Evolutionary conservation across 2,797 vertebrate genomes (phyloP).

Genomic region (Perodicticus potto): DNA sequence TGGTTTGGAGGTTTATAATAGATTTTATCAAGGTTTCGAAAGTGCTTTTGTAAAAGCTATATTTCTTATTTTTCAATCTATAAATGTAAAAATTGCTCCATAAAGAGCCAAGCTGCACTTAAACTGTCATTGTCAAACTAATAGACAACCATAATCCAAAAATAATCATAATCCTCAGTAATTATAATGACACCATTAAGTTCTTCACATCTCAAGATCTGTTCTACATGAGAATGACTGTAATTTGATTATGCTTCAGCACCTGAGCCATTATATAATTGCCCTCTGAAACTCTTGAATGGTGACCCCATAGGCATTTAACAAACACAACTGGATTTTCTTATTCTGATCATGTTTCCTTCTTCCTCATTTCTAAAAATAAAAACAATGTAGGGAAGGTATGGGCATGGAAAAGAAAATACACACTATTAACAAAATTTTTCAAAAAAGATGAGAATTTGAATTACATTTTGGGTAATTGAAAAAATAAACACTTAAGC

Average conservation of each 20-base stretch:
- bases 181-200: constrained; percentile 56
- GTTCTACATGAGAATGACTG: constrained; percentile 38
- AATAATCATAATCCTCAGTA: constrained; percentile 66
- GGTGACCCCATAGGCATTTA: neutral
- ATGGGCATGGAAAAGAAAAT: neutral
- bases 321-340: constrained; percentile 40
- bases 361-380: neutral
- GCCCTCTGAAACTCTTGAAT: neutral
- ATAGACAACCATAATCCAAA: constrained; percentile 52
- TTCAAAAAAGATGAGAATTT: constrained; percentile 51
- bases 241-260: constrained; percentile 32
- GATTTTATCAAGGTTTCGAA: constrained; percentile 38
- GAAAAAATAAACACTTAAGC: neutral
- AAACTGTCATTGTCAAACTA: constrained; percentile 63
- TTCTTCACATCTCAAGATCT: constrained; percentile 29
- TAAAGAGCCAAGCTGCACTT: constrained; percentile 51
- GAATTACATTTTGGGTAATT: constrained; percentile 22
- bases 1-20: neutral
- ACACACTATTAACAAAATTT: neutral
- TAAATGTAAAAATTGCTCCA: constrained; percentile 64
- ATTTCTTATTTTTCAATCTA: constrained; percentile 35
- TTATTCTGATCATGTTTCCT: neutral
- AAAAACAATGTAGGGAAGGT: neutral
- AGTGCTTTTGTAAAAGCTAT: constrained; percentile 22
- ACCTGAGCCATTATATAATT: neutral